phyloP scores from a whole-genome alignment of 2,113 vertebrate genomes.

The Misgurnus mizolepis region DNA sequence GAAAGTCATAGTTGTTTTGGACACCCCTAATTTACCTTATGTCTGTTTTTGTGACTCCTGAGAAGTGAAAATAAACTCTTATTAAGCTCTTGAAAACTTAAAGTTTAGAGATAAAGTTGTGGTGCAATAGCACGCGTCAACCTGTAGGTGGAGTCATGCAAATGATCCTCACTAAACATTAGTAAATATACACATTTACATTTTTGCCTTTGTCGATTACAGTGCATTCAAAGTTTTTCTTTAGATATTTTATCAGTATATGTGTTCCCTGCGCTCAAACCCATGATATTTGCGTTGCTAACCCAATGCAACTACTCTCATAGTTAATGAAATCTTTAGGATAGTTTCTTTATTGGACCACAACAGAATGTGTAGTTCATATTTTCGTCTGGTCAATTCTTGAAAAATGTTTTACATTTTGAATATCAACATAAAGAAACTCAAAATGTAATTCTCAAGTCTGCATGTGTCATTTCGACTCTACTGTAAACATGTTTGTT shows the following conservation, averaged over 20 bases:
- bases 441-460: not conserved
- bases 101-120: not conserved
- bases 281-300: no score
- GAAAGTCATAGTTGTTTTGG: no score
- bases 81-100: no score
- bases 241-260: no score
- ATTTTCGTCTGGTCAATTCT: not conserved
- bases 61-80: no score
- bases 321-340: not conserved
- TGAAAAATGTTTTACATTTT: not conserved
- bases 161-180: conserved; percentile 34
- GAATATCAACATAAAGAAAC: not conserved
- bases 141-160: conserved; percentile 69
- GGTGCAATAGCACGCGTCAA: conserved; percentile 39
- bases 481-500: not conserved
- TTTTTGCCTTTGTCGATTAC: not conserved
- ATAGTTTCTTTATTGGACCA: not conserved
- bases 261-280: no score
- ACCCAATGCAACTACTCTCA: no score
- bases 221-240: not conserved
- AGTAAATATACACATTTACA: not conserved
- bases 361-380: no score
- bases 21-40: no score
- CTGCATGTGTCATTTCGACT: no score
- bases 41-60: no score